Percentiles rank a stretch among this genome's conserved stretches.
These are phyloP conservation scores for Nothobranchius furzeri DNA, from an alignment of 2,113 vertebrate genomes.

Conservation along the genomic window DNA sequence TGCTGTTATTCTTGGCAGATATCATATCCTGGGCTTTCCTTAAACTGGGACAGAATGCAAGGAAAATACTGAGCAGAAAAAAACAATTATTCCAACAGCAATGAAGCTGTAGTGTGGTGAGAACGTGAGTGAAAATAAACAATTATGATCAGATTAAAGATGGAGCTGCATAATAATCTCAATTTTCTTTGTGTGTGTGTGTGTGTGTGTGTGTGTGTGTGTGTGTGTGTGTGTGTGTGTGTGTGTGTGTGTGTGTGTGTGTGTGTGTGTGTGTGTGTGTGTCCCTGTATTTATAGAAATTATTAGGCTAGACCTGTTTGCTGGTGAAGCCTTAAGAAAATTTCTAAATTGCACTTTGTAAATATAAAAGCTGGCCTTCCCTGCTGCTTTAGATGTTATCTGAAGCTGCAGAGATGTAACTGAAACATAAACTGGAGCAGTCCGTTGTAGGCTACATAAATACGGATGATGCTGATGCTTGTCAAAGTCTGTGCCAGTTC, in stretches of 20 bases:
- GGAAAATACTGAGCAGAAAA: not conserved
- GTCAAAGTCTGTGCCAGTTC: conserved; percentile 26
- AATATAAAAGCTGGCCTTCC: not conserved
- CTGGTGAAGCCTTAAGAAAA: not conserved
- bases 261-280: no score
- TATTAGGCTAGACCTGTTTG: not conserved
- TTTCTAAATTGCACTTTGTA: not conserved
- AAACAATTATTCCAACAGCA: conserved; percentile 5
- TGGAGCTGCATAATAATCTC: no score
- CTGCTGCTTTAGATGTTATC: not conserved
- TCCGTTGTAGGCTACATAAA: conserved; percentile 24
- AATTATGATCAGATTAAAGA: not conserved
- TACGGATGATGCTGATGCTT: not conserved
- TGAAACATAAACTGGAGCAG: conserved; percentile 12
- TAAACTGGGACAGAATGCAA: not conserved
- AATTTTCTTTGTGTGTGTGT: no score
- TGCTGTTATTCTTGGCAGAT: conserved; percentile 36
- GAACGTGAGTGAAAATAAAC: conserved; percentile 31
- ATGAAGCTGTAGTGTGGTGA: not conserved
- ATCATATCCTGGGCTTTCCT: conserved; percentile 30
- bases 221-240: no score
- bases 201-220: no score
- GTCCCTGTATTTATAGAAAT: no score
- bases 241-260: no score
- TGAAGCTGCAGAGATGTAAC: not conserved